These are phyloP conservation scores for Hippocampus barbouri DNA, from an alignment of 2,113 vertebrate genomes.

Conservation along the genomic window DNA sequence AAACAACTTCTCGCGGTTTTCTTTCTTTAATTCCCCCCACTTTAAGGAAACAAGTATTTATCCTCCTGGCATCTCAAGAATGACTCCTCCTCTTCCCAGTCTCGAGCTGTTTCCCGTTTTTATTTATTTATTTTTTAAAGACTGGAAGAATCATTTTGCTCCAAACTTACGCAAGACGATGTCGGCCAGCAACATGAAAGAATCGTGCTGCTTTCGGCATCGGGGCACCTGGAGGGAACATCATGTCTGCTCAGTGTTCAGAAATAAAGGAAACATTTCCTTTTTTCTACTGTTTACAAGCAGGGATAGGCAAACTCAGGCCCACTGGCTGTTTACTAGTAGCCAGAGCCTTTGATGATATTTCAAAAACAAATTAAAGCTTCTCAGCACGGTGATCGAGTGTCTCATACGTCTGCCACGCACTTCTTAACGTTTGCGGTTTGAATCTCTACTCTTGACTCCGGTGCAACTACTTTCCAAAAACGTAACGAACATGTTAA, in stretches of 20 bases:
- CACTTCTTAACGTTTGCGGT: too few relatives aligned
- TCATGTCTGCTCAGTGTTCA: slow-evolving; percentile 6
- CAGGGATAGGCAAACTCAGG: neutral
- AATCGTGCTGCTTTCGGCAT: neutral
- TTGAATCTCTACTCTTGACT: too few relatives aligned
- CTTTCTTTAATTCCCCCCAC: neutral
- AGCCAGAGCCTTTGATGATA: neutral
- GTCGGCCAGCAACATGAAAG: neutral
- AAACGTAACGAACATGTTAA: too few relatives aligned
- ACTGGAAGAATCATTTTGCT: slow-evolving; percentile 25
- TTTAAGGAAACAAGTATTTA: slow-evolving; percentile 14
- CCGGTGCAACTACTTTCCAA: too few relatives aligned
- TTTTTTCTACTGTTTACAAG: neutral
- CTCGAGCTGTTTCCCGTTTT: slow-evolving; percentile 39
- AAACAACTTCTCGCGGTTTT: slow-evolving; percentile 6
- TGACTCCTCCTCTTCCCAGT: slow-evolving; percentile 11
- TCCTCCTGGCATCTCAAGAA: slow-evolving; percentile 25
- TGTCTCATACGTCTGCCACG: neutral
- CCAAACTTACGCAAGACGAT: slow-evolving; percentile 10
- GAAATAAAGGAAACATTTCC: slow-evolving; percentile 12
- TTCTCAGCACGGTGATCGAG: neutral
- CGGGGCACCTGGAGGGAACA: slow-evolving; percentile 13
- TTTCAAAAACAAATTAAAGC: neutral
- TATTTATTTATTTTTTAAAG: neutral
- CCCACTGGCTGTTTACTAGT: neutral